Conservation (phyloP, 2,113 vertebrate genomes). For the Montifringilla adamsi region DNA sequence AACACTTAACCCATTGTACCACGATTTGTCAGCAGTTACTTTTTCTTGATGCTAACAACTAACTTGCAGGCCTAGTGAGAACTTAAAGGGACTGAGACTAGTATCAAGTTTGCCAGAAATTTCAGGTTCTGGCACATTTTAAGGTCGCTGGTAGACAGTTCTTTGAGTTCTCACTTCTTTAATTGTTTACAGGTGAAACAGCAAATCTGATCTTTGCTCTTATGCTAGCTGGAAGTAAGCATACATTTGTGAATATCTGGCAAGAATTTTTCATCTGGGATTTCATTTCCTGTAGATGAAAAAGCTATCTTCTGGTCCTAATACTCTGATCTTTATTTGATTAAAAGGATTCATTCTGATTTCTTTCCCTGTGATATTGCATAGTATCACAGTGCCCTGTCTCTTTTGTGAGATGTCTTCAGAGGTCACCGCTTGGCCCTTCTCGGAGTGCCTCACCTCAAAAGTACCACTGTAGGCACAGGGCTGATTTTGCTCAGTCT, state of each 20-base stretch:
- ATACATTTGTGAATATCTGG: not conserved
- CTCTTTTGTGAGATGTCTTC: not conserved
- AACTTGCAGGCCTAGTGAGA: conserved; percentile 26
- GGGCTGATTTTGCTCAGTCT: not conserved
- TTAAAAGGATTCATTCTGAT: conserved; percentile 58
- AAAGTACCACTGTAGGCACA: not conserved
- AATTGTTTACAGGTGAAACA: conserved; percentile 53
- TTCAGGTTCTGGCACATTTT: conserved; percentile 42
- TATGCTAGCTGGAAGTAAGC: conserved; percentile 13
- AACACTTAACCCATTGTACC: conserved; percentile 7
- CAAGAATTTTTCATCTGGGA: conserved; percentile 19
- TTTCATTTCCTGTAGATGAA: conserved; percentile 32
- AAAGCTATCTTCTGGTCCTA: conserved; percentile 29
- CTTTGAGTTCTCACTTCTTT: conserved; percentile 35
- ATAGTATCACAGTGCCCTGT: not conserved
- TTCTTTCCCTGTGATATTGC: conserved; percentile 37
- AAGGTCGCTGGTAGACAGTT: not conserved
- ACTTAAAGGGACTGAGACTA: not conserved
- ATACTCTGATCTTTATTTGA: conserved; percentile 55
- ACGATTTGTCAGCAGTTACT: conserved; percentile 29
- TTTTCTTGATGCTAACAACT: conserved; percentile 36
- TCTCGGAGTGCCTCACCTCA: not conserved
- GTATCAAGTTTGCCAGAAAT: conserved; percentile 33
- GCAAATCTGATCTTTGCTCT: conserved; percentile 19
- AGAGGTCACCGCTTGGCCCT: conserved; percentile 6